A percentile compares a stretch with the other conserved stretches of the same genome.
Conservation (phyloP, 1,140 invertebrate species). For the Aphis craccivora region DNA sequence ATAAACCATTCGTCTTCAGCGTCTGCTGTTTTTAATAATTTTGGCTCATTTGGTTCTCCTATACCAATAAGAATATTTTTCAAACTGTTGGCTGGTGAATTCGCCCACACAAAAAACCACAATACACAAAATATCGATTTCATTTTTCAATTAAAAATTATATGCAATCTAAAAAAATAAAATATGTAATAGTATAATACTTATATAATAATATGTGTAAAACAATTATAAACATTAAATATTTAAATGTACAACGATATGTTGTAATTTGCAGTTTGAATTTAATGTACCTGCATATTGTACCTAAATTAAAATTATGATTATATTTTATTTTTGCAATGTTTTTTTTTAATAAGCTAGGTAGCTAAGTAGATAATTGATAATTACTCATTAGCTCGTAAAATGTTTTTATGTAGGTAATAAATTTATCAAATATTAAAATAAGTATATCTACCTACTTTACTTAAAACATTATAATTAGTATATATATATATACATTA, state of each 20-base stretch:
- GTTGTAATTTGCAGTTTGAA: not conserved
- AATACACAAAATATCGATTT: not conserved
- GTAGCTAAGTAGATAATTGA: too few relatives aligned
- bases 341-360: too few relatives aligned
- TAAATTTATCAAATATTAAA: too few relatives aligned
- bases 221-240: not conserved
- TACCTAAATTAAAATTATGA: not conserved
- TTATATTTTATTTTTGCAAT: not conserved
- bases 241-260: not conserved
- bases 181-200: not conserved
- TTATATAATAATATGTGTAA: not conserved
- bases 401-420: too few relatives aligned
- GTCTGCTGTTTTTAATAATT: not conserved
- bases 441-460: too few relatives aligned
- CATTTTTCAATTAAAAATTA: constrained; percentile 38
- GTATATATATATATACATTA: not conserved
- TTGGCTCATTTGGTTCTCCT: constrained; percentile 55
- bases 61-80: constrained; percentile 51
- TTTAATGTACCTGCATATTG: not conserved
- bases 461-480: too few relatives aligned
- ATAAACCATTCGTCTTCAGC: constrained; percentile 75
- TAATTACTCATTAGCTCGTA: too few relatives aligned
- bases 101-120: not conserved
- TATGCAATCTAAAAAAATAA: not conserved
- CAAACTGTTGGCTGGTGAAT: not conserved